A percentile compares a stretch with the other conserved stretches of the same genome.
Evolutionary conservation across 2,888 invertebrate genomes (phyloP).

Genomic region (Rotaria macrura): DNA sequence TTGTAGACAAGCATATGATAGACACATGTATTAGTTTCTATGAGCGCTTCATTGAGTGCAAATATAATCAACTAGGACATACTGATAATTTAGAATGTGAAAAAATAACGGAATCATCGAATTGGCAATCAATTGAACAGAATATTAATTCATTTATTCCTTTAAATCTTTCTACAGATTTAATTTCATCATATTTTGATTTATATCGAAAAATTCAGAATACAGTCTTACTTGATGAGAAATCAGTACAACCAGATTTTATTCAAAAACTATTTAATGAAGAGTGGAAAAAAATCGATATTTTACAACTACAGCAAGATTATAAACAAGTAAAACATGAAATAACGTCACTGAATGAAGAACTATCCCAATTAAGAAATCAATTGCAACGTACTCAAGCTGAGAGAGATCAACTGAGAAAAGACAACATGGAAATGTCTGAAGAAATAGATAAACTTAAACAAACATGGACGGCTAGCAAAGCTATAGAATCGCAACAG

Average conservation of each 20-base stretch:
- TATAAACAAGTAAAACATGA: conserved; percentile 19
- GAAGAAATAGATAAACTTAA: background rate
- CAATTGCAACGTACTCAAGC: background rate
- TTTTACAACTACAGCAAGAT: background rate
- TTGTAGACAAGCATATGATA: too few species aligned
- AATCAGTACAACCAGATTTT: background rate
- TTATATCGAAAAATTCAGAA: background rate
- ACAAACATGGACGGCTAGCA: background rate
- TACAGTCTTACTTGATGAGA: background rate
- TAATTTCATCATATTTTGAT: background rate
- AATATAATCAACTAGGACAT: background rate
- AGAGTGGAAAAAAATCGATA: background rate
- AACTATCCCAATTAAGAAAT: background rate
- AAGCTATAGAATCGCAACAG: background rate
- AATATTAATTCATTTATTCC: background rate
- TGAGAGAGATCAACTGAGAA: background rate
- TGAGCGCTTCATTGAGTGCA: background rate
- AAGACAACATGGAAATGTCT: background rate
- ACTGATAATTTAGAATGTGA: too few species aligned
- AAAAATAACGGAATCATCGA: too few species aligned
- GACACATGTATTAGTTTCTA: background rate
- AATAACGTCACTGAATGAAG: background rate
- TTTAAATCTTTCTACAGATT: background rate
- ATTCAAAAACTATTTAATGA: background rate
- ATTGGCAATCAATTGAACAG: background rate